Base-by-base conservation (phyloP, 2,888 invertebrate species). In the Charanyca ferruginea region DNA sequence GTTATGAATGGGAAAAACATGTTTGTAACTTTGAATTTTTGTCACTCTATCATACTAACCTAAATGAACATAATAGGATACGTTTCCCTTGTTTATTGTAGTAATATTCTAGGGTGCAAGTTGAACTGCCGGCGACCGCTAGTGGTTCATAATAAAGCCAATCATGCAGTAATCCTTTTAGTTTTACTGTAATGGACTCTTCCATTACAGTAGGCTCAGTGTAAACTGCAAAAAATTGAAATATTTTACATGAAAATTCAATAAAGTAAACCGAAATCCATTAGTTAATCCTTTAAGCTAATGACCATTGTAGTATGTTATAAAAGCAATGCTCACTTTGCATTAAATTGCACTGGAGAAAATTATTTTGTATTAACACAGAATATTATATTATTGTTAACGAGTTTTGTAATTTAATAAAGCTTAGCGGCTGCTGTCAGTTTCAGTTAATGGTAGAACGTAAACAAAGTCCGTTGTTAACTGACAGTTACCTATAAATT, bases 401-500 rank as follows among this genome's bases (percentile, higher is more conserved):
- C 1, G 25, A 25, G 65, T 64, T 64, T 23, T 11, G 22, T 41
- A 2, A 64, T 28, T 18, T 22, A 60, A n/a, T 20, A 20, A 35
- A 42, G 18, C 4, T 20, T n/a, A 54, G n/a, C 28, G 22, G 18
- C n/a, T 7, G 41, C 32, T 67, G 55, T 41, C 68, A 45, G 45
- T 32, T 42, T 47, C 13, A 22, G 47, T 42, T 23, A 53, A 22
- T 48, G 20, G 8, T 18, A 3, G 22, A 28, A 38, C 71, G 41
- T 49, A 47, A 69, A 48, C 32, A 62, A 71, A 49, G 35, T 42
- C 35, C n/a, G 61, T 11, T 53, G 22, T 42, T 62, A 48, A 70
- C 52, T 42, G 71, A 41, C 52, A 68, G 62, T 35, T 47, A 47
- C 32, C 42, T 49, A 49, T 68, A 70, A 41, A 60, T 25, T 22